phyloP scores from a whole-genome alignment of 1,140 invertebrate species.

The Ceratosolen solmsi region DNA sequence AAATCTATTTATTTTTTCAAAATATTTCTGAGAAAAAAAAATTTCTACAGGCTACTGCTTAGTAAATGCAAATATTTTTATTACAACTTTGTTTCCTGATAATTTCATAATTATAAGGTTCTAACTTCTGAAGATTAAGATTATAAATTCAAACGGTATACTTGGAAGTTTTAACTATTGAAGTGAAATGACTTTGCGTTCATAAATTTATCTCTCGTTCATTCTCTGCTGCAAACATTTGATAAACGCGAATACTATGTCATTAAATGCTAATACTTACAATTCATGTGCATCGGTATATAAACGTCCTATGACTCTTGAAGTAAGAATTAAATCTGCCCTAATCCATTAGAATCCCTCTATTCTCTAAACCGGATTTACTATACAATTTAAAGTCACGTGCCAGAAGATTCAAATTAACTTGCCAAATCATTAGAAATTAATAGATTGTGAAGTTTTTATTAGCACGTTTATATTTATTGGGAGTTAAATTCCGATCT shows the following conservation, averaged over 20 bases:
- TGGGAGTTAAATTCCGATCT: no score
- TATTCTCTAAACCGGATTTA: conserved; percentile 30
- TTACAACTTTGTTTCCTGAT: neutral
- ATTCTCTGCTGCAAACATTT: conserved; percentile 18
- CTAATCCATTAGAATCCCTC: conserved; percentile 21
- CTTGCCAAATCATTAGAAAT: neutral
- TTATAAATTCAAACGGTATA: conserved; percentile 35
- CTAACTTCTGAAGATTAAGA: conserved; percentile 34
- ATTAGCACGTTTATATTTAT: neutral
- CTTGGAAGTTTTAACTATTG: neutral
- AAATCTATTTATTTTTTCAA: no score
- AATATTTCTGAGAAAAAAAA: no score
- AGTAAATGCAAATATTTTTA: no score
- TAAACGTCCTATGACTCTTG: conserved; percentile 4
- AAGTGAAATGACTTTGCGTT: neutral
- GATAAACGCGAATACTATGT: conserved; percentile 41
- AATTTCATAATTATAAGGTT: neutral
- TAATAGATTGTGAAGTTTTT: neutral
- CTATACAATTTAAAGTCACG: conserved; percentile 25
- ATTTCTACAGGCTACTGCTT: no score
- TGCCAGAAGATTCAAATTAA: neutral
- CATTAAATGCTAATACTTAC: conserved; percentile 37
- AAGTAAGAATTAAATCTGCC: neutral
- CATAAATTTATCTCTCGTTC: neutral
- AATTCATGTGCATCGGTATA: conserved; percentile 30